Conservation (phyloP, 2,888 invertebrate species). For the Deilephila porcellus region DNA sequence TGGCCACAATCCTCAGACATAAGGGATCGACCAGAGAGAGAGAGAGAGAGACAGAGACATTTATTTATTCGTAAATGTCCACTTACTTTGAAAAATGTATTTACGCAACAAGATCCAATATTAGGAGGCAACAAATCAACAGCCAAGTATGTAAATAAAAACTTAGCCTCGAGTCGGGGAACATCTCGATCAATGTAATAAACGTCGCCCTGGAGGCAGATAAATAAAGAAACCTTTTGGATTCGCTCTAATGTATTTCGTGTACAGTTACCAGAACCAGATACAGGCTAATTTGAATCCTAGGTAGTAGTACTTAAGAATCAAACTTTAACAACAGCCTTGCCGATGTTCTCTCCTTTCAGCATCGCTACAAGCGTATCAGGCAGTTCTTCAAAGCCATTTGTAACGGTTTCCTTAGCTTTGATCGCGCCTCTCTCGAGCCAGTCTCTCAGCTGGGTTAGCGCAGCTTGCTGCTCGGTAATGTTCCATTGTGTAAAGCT, state of each 20-base stretch:
- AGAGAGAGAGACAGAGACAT: too few relatives aligned
- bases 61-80: too few relatives aligned
- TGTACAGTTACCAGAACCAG: not conserved
- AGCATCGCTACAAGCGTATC: slow-evolving; percentile 49
- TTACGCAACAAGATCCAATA: not conserved
- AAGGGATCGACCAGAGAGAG: too few relatives aligned
- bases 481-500: slow-evolving; percentile 59
- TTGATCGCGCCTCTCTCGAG: slow-evolving; percentile 51
- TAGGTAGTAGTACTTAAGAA: slow-evolving; percentile 5
- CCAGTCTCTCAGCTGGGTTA: slow-evolving; percentile 53
- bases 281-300: slow-evolving; percentile 1
- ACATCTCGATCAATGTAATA: slow-evolving; percentile 27
- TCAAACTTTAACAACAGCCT: slow-evolving; percentile 55
- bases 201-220: slow-evolving; percentile 25
- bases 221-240: slow-evolving; percentile 28
- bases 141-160: slow-evolving; percentile 8
- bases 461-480: slow-evolving; percentile 46
- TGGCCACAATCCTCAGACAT: too few relatives aligned
- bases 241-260: slow-evolving; percentile 27
- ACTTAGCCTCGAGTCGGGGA: slow-evolving; percentile 16
- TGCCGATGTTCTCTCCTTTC: slow-evolving; percentile 53
- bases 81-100: not conserved
- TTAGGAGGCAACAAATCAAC: slow-evolving; percentile 11
- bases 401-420: slow-evolving; percentile 55
- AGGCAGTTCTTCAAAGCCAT: slow-evolving; percentile 58